Evolutionary conservation across 2,888 invertebrate species (phyloP).

Genomic region (Acleris laterana): DNA sequence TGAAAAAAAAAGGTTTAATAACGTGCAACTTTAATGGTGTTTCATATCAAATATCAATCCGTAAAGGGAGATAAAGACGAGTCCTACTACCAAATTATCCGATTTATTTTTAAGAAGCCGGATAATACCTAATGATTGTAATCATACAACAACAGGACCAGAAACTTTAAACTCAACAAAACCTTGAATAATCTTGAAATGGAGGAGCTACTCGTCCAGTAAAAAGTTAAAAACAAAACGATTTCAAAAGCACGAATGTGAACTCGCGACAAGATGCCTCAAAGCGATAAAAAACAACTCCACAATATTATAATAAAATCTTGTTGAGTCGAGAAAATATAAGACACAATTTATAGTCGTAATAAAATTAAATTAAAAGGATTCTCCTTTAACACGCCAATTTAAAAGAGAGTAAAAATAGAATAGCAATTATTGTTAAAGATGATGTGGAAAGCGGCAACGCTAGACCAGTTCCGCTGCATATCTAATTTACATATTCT

Average conservation of each 20-base stretch:
- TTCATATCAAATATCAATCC: too few relatives aligned
- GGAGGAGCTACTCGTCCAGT: neutral
- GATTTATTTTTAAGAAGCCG: too few relatives aligned
- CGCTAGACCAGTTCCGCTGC: slow-evolving; percentile 46
- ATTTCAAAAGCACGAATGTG: neutral
- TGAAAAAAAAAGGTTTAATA: too few relatives aligned
- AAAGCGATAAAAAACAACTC: slow-evolving; percentile 10
- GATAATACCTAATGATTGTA: too few relatives aligned
- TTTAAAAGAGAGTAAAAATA: slow-evolving; percentile 24
- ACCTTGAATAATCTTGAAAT: neutral
- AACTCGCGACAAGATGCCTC: neutral
- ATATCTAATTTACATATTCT: slow-evolving; percentile 45
- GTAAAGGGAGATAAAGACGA: too few relatives aligned
- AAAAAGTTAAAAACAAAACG: neutral
- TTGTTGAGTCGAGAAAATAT: neutral
- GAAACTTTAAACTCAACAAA: neutral
- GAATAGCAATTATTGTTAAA: slow-evolving; percentile 37
- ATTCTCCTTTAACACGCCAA: neutral
- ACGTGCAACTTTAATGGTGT: too few relatives aligned
- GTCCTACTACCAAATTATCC: too few relatives aligned
- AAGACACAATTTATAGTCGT: neutral
- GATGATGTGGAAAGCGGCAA: slow-evolving; percentile 49
- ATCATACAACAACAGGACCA: too few relatives aligned
- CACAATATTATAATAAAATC: slow-evolving; percentile 7
- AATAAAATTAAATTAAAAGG: neutral